Percentiles rank a stretch among this genome's conserved stretches.
Evolutionary conservation across 2,113 vertebrate species (phyloP).

Genomic region (Plectropomus leopardus): DNA sequence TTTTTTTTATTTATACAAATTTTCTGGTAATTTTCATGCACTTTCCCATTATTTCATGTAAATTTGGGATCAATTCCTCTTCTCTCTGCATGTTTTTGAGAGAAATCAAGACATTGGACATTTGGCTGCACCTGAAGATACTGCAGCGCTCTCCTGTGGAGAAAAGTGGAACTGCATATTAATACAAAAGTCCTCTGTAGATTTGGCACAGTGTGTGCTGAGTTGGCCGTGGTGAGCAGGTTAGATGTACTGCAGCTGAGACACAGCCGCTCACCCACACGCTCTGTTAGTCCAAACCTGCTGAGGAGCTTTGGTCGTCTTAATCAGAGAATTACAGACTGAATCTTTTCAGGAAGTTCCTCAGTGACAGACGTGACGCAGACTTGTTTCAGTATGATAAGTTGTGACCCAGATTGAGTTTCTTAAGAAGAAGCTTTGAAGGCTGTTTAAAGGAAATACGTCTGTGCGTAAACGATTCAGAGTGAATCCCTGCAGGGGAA

Average conservation of each 20-base stretch:
- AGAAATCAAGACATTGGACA: too few relatives aligned
- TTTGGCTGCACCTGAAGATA: not conserved
- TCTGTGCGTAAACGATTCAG: not conserved
- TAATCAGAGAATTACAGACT: not conserved
- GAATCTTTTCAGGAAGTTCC: not conserved
- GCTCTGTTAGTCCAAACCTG: not conserved
- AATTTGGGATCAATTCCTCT: too few relatives aligned
- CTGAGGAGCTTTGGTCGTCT: not conserved
- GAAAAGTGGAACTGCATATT: not conserved
- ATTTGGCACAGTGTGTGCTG: not conserved
- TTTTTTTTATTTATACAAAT: too few relatives aligned
- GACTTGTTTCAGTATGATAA: not conserved
- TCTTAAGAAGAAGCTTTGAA: not conserved
- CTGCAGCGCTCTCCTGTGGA: slow-evolving; percentile 47
- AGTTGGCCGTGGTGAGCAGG: not conserved
- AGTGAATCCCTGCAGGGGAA: not conserved
- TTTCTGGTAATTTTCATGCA: too few relatives aligned
- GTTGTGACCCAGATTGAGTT: not conserved
- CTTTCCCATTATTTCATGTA: too few relatives aligned
- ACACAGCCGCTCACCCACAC: not conserved
- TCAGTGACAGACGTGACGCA: not conserved
- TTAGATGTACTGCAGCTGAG: not conserved
- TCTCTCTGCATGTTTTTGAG: too few relatives aligned
- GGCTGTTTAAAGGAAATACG: not conserved
- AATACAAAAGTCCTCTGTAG: not conserved